Evolutionary conservation across 2,113 vertebrate genomes (phyloP).

Genomic region (Pundamilia nyererei): DNA sequence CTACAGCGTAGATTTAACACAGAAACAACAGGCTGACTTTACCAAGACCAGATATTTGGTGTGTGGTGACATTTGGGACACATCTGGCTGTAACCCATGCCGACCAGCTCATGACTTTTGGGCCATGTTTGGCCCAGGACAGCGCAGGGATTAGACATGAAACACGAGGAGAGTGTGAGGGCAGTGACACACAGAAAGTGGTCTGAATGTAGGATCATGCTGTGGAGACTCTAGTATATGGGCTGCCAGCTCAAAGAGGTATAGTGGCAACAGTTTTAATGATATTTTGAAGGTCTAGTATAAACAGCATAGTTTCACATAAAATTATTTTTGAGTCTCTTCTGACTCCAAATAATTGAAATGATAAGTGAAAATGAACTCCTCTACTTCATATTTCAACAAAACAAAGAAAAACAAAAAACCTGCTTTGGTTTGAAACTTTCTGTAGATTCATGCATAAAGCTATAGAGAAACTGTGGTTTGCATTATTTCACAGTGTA

Average conservation of each 20-base stretch:
- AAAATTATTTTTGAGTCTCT: rapidly evolving
- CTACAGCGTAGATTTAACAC: not conserved
- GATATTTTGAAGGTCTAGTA: not conserved
- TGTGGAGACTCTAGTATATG: not conserved
- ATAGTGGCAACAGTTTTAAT: not conserved
- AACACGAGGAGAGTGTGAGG: not conserved
- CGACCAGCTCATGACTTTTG: not conserved
- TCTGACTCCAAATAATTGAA: not conserved
- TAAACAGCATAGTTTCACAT: not conserved
- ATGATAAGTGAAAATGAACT: not conserved
- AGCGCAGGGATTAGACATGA: not conserved
- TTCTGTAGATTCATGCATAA: not conserved
- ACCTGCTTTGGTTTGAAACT: not conserved
- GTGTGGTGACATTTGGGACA: not conserved
- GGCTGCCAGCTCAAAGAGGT: not conserved
- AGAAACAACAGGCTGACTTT: not conserved
- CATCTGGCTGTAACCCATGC: not conserved
- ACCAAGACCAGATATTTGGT: not conserved
- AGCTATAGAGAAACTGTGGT: rapidly evolving
- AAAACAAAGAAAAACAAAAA: not conserved
- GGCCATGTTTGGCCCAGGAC: not conserved
- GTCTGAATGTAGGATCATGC: not conserved
- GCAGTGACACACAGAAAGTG: not conserved
- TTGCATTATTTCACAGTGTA: not conserved
- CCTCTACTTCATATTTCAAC: rapidly evolving